Conservation (phyloP, 2,797 vertebrate species). For the Chloroceryle amazona region DNA sequence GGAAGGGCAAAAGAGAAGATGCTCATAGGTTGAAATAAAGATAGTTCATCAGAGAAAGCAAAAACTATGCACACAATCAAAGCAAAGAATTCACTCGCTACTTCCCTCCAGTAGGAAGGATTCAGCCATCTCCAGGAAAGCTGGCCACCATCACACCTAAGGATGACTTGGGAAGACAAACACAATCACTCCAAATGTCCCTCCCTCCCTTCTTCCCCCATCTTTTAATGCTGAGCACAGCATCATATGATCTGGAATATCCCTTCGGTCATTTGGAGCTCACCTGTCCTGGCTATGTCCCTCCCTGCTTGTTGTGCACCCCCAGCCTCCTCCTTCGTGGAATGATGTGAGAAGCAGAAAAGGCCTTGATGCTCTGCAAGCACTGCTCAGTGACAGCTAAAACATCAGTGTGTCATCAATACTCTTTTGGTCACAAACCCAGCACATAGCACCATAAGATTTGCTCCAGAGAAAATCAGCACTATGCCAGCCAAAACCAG, state of each 20-base stretch:
- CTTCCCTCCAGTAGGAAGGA: neutral
- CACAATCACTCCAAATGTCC: rapidly evolving
- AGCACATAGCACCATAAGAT: rapidly evolving
- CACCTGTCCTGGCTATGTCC: neutral
- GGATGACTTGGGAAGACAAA: neutral
- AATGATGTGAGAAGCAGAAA: rapidly evolving
- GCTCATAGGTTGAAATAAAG: neutral
- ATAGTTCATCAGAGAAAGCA: neutral
- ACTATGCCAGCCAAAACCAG: neutral
- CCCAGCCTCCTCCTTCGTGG: rapidly evolving
- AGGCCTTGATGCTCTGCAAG: neutral
- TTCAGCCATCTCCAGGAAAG: neutral
- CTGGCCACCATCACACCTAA: neutral
- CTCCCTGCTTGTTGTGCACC: neutral
- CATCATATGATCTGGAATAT: rapidly evolving
- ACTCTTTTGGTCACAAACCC: neutral
- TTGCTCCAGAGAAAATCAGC: neutral
- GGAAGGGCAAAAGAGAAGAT: neutral
- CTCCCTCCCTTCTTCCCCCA: neutral
- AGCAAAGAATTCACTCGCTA: neutral
- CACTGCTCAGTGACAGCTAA: neutral
- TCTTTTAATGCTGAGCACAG: neutral
- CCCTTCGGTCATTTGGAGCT: neutral
- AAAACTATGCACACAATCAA: neutral
- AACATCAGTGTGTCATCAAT: neutral